Base-by-base conservation (phyloP, 2,888 invertebrate species). In the Spilosoma lubricipeda region DNA sequence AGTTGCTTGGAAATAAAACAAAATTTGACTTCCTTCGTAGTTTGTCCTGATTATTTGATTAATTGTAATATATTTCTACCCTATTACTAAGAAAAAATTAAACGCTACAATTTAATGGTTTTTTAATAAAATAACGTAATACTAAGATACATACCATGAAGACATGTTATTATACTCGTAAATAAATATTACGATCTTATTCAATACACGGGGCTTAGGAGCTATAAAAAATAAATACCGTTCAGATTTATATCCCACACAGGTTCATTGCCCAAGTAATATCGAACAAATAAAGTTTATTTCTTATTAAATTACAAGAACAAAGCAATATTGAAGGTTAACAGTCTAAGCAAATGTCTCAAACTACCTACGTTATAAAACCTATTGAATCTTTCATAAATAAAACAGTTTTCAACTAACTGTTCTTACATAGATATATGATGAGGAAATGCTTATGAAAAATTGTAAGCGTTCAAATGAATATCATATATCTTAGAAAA, bases 171-270 rank as follows among this genome's bases (percentile, higher is more conserved):
- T 67, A 33, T 65, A 39, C 65, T 39, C n/a, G 33, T 66, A 66
- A 66, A 39, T 33, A 39, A 66, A 66, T 66, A 66, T 39, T 66
- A 66, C 36, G 59, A 59, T 59, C 59, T 15, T 27, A 59, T 56
- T 59, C 59, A 27, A 52, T 59, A 59, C 27, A 59, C 15, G 13
- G 7, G 27, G 30, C 27, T 52, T 30, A 27, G 20, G 33, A 18
- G 48, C 18, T 48, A 27, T 67, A 30, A 67, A 67, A 67, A 67
- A 27, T 27, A 45, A 67, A 67, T 45, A 48, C 30, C 59, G 27
- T n/a, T 33, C 45, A 23, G 33, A 23, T 71, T 45, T 33, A 63
- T 45, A 71, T 71, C 71, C 71, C 23, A 71, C 64, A 64, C 45
- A 15, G 18, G 52, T 42, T 42, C 30, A 68, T 42, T 70, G 39